phyloP scores from a whole-genome alignment of 2,797 vertebrate genomes.

The Syncerus caffer region DNA sequence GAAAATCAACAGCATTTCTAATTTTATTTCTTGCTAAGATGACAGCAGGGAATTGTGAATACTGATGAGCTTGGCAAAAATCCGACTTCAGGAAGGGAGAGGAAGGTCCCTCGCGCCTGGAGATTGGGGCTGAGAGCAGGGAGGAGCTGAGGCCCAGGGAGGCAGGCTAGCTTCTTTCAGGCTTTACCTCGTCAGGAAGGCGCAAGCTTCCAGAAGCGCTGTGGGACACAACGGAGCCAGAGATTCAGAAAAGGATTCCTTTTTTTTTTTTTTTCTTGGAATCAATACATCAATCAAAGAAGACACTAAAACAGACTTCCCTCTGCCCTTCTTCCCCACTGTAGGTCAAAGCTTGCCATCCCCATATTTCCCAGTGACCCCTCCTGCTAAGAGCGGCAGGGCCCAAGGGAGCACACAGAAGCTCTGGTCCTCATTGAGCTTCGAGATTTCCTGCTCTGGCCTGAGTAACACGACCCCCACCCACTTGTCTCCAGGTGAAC shows the following conservation, averaged over 20 bases:
- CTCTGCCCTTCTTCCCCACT: not conserved
- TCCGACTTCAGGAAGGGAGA: not conserved
- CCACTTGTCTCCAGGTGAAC: not conserved
- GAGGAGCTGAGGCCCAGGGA: not conserved
- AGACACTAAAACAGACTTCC: not conserved
- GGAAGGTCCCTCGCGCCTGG: accelerated
- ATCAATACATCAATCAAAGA: not conserved
- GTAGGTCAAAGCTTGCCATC: not conserved
- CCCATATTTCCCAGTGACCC: accelerated
- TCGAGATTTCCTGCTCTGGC: not conserved
- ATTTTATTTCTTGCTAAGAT: constrained; percentile 60
- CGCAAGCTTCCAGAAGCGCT: constrained; percentile 88
- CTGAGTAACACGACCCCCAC: not conserved
- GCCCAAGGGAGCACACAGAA: not conserved
- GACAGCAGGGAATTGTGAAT: not conserved
- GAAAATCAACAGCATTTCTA: not conserved
- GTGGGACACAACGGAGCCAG: constrained; percentile 23
- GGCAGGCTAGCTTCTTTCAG: not conserved
- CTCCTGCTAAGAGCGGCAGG: not conserved
- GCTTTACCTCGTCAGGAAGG: constrained; percentile 82
- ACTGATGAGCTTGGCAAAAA: not conserved
- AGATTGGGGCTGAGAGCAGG: accelerated
- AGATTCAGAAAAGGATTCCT: constrained; percentile 21
- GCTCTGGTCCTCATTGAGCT: not conserved
- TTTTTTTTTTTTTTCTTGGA: not conserved